Evolutionary conservation across 2,113 vertebrate species (phyloP).

Genomic region (Hypomesus transpacificus): DNA sequence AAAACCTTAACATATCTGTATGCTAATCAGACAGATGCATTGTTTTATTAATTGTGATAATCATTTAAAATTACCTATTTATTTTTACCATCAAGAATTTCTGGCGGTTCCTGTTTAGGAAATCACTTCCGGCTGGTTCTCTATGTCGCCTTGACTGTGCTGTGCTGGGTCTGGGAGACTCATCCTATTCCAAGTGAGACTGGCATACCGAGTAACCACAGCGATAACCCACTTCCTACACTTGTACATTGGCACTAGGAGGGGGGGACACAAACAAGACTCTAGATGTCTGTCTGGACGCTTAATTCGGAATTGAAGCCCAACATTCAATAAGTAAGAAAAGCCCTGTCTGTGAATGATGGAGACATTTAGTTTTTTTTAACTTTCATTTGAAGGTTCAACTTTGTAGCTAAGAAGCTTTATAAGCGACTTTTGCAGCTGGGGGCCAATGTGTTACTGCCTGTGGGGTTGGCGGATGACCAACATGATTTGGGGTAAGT

Average conservation of each 20-base stretch:
- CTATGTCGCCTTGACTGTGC: conserved; percentile 86
- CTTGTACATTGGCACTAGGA: not conserved
- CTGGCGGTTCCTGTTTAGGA: conserved; percentile 93
- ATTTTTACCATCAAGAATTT: conserved; percentile 73
- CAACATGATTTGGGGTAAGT: conserved; percentile 94
- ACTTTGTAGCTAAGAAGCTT: conserved; percentile 96
- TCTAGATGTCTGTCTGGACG: not conserved
- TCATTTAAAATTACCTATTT: not conserved
- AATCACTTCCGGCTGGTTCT: conserved; percentile 75
- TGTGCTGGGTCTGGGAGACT: conserved; percentile 90
- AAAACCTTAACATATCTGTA: not conserved
- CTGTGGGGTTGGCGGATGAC: conserved; percentile 84
- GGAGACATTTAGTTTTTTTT: not conserved
- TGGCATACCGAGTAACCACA: not conserved
- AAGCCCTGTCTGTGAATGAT: not conserved
- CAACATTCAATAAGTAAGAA: too few species aligned
- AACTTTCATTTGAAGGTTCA: conserved; percentile 77
- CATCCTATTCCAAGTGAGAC: conserved; percentile 91
- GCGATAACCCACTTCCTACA: not conserved
- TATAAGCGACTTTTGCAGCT: conserved; percentile 87
- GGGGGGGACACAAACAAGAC: not conserved
- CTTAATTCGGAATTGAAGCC: too few species aligned
- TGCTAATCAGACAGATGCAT: not conserved
- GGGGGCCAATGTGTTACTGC: conserved; percentile 76
- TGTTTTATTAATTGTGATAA: not conserved